These are phyloP conservation scores for Brachionus manjavacas DNA, from an alignment of 1,140 invertebrate genomes.

Conservation along the genomic window DNA sequence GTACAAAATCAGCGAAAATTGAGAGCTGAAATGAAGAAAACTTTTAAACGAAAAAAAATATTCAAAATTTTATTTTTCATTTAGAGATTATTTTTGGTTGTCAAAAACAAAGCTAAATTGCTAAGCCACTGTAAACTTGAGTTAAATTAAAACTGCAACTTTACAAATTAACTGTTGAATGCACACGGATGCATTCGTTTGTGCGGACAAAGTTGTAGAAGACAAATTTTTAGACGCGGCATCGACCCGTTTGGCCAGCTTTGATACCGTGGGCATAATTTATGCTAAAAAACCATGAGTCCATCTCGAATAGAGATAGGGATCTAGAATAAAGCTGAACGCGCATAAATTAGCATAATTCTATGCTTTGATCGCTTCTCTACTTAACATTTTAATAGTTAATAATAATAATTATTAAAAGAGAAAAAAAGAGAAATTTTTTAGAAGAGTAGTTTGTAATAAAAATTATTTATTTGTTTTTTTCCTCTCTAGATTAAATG, in stretches of 20 bases:
- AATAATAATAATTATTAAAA: neutral
- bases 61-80: too few species aligned
- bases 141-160: too few species aligned
- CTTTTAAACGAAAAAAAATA: too few species aligned
- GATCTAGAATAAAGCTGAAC: neutral
- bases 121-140: too few species aligned
- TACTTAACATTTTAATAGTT: slow-evolving; percentile 6
- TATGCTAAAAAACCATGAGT: neutral
- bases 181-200: too few species aligned
- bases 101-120: too few species aligned
- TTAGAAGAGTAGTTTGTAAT: neutral
- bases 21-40: too few species aligned
- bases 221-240: neutral
- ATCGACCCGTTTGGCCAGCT: neutral
- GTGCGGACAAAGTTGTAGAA: neutral
- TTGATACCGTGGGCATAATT: neutral
- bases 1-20: too few species aligned
- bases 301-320: neutral
- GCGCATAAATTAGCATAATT: neutral
- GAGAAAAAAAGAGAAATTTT: neutral
- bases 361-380: neutral
- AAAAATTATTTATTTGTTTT: neutral
- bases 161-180: too few species aligned
- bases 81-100: too few species aligned
- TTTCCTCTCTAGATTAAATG: neutral